These are phyloP conservation scores for Abramis brama DNA, from an alignment of 2,113 vertebrate genomes.

Conservation along the genomic window DNA sequence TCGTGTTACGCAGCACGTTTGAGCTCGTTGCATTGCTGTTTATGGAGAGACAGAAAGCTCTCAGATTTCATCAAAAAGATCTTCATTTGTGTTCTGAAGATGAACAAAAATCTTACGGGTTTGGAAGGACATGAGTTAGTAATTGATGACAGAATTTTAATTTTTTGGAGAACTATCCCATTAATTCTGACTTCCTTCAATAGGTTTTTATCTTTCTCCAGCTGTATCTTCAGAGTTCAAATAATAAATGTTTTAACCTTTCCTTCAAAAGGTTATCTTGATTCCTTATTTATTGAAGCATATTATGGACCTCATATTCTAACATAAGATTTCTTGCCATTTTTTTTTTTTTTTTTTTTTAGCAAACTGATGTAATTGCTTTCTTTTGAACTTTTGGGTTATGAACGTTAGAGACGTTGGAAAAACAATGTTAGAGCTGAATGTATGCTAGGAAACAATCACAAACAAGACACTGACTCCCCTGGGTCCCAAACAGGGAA, in stretches of 20 bases:
- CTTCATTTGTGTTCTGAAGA: too few relatives aligned
- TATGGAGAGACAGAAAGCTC: too few relatives aligned
- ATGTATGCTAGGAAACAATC: slow-evolving; percentile 20
- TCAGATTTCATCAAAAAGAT: too few relatives aligned
- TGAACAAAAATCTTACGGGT: too few relatives aligned
- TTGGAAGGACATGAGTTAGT: too few relatives aligned
- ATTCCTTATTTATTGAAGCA: not conserved
- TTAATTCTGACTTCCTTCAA: not conserved
- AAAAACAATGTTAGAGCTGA: not conserved
- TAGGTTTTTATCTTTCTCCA: not conserved
- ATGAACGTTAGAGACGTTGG: not conserved
- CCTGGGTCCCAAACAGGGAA: slow-evolving; percentile 2
- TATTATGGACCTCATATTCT: not conserved
- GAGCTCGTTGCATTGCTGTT: too few relatives aligned
- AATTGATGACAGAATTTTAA: too few relatives aligned
- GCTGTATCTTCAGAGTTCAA: not conserved
- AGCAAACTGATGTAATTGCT: not conserved
- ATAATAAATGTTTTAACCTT: not conserved
- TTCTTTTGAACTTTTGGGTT: slow-evolving; percentile 10
- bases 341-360: too few relatives aligned
- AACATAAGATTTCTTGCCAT: not conserved
- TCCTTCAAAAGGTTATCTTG: not conserved
- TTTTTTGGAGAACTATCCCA: too few relatives aligned
- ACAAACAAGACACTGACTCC: not conserved
- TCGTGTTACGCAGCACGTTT: too few relatives aligned